These are phyloP conservation scores for Alviniconcha marisindica DNA, from an alignment of 1,140 invertebrate species.

Conservation along the genomic window DNA sequence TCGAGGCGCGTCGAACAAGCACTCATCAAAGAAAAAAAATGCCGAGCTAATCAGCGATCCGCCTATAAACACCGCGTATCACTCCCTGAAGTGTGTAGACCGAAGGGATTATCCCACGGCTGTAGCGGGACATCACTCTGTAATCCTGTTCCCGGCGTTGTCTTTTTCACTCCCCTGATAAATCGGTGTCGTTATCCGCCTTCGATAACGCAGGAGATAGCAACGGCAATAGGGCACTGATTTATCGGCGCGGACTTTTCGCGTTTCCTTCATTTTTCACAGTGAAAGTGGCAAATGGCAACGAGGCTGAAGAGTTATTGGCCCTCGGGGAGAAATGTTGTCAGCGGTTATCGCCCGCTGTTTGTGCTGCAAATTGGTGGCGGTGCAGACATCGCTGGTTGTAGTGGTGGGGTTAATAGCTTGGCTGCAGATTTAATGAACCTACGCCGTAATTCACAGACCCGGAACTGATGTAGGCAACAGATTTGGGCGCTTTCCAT, in stretches of 20 bases:
- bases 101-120: not conserved
- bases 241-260: conserved; percentile 19
- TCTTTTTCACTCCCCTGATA: not conserved
- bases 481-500: not conserved
- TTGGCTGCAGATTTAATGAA: conserved; percentile 31
- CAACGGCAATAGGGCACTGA: not conserved
- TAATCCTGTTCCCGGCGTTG: not conserved
- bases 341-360: conserved; percentile 26
- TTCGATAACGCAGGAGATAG: not conserved
- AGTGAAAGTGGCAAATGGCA: conserved; percentile 13
- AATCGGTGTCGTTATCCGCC: not conserved
- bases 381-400: not conserved
- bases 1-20: not conserved
- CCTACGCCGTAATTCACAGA: not conserved
- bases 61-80: too few species aligned
- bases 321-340: conserved; percentile 17
- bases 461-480: not conserved
- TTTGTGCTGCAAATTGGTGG: conserved; percentile 36
- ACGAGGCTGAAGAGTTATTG: conserved; percentile 24
- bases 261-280: not conserved
- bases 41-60: too few species aligned
- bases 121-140: not conserved
- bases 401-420: conserved; percentile 28
- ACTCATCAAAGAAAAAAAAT: too few species aligned
- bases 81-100: not conserved